phyloP scores from a whole-genome alignment of 2,888 invertebrate genomes.

The Apodemia zela region DNA sequence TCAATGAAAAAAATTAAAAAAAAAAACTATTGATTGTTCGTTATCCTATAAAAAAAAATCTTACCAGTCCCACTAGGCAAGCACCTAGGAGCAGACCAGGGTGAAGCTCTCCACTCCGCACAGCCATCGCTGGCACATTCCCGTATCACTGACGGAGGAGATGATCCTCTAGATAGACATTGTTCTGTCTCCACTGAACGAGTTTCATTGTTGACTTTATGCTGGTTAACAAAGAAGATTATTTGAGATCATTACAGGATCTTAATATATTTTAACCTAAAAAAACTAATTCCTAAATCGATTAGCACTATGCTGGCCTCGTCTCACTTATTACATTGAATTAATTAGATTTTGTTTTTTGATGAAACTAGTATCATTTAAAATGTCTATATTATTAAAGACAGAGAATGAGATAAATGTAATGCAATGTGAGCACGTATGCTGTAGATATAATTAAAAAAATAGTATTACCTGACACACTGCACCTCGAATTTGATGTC shows the following conservation, averaged over 20 bases:
- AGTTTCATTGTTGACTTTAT: constrained; percentile 54
- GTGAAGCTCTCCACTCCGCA: constrained; percentile 48
- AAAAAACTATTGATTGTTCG: no score
- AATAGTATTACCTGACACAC: constrained; percentile 82
- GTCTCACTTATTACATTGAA: no score
- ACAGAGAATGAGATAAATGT: no score
- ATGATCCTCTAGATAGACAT: constrained; percentile 50
- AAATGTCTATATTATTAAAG: no score
- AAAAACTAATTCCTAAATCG: no score
- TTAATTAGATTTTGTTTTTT: no score
- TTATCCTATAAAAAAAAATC: constrained; percentile 21
- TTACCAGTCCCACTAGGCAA: constrained; percentile 70
- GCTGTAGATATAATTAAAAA: not conserved
- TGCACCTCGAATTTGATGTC: constrained; percentile 85
- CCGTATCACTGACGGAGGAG: constrained; percentile 53
- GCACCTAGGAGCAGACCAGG: constrained; percentile 56
- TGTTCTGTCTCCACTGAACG: constrained; percentile 76
- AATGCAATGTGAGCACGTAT: no score
- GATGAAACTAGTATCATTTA: no score
- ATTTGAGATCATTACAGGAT: no score
- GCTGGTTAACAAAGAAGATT: constrained; percentile 52
- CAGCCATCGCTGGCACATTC: constrained; percentile 51
- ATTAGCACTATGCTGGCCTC: no score
- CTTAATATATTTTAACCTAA: no score
- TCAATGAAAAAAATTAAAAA: no score